phyloP scores from a whole-genome alignment of 2,113 vertebrate genomes.

The Hepsetus odoe region DNA sequence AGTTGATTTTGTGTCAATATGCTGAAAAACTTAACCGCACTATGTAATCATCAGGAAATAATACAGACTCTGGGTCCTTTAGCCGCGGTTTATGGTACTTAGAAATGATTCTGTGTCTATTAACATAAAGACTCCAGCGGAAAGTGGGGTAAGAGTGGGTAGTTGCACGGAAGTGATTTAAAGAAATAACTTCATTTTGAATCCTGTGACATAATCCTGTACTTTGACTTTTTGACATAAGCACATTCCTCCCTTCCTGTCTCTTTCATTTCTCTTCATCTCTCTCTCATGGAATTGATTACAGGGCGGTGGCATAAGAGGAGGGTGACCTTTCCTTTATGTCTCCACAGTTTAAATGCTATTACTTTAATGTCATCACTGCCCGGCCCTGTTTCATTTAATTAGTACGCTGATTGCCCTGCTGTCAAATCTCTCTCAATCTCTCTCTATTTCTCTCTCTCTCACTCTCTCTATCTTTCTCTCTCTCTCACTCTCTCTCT shows the following conservation, averaged over 20 bases:
- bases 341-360: slow-evolving; percentile 61
- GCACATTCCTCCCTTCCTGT: not conserved
- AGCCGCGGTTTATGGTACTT: too few species aligned
- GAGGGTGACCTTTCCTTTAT: slow-evolving; percentile 66
- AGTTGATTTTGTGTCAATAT: too few species aligned
- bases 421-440: slow-evolving; percentile 1
- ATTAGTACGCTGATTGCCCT: slow-evolving; percentile 58
- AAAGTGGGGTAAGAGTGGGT: too few species aligned
- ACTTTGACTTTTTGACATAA: not conserved
- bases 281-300: slow-evolving; percentile 45
- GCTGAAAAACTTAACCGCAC: too few species aligned
- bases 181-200: not conserved
- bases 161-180: not conserved
- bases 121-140: too few species aligned
- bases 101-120: too few species aligned
- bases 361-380: slow-evolving; percentile 65
- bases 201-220: not conserved
- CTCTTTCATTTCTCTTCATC: not conserved
- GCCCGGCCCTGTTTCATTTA: slow-evolving; percentile 59
- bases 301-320: slow-evolving; percentile 60
- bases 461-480: slow-evolving; percentile 25
- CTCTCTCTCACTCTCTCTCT: slow-evolving; percentile 27
- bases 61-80: too few species aligned
- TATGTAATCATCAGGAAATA: too few species aligned
- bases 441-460: not conserved